Evolutionary conservation across 2,113 vertebrate genomes (phyloP).

Genomic region (Eudyptes chrysolophus): DNA sequence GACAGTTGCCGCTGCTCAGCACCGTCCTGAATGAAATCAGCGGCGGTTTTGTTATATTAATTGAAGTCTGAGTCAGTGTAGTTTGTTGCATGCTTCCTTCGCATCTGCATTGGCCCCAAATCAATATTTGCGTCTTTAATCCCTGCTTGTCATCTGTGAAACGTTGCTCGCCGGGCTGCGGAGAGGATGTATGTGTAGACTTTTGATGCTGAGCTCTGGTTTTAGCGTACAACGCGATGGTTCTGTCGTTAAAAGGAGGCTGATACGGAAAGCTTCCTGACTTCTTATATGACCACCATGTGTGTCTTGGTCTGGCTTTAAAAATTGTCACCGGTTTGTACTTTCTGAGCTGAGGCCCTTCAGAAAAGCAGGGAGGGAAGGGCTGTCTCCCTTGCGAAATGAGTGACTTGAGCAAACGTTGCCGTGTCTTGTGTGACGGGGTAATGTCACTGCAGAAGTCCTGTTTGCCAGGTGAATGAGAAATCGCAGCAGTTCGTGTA

Average conservation of each 20-base stretch:
- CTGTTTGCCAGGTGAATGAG: neutral
- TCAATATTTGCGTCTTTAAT: conserved; percentile 50
- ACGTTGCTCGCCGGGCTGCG: neutral
- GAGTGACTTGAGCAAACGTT: neutral
- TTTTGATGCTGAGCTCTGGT: neutral
- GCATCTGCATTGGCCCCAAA: conserved; percentile 18
- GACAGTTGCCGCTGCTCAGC: neutral
- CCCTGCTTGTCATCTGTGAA: neutral
- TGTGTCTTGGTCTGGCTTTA: neutral
- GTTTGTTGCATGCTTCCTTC: neutral
- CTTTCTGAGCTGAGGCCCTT: neutral
- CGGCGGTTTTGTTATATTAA: neutral
- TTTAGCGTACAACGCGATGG: neutral
- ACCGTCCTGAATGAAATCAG: neutral
- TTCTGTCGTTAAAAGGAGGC: neutral
- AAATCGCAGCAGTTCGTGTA: neutral
- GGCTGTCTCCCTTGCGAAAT: neutral
- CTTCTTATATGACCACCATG: fast-evolving
- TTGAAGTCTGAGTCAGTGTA: conserved; percentile 11
- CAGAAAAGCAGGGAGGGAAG: neutral
- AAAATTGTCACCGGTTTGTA: neutral
- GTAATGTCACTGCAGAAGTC: neutral
- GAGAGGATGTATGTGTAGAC: neutral
- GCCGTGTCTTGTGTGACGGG: neutral
- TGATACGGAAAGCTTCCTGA: neutral